phyloP scores from a whole-genome alignment of 92 coral and sea anemone species.

The Pocillopora meandrina region DNA sequence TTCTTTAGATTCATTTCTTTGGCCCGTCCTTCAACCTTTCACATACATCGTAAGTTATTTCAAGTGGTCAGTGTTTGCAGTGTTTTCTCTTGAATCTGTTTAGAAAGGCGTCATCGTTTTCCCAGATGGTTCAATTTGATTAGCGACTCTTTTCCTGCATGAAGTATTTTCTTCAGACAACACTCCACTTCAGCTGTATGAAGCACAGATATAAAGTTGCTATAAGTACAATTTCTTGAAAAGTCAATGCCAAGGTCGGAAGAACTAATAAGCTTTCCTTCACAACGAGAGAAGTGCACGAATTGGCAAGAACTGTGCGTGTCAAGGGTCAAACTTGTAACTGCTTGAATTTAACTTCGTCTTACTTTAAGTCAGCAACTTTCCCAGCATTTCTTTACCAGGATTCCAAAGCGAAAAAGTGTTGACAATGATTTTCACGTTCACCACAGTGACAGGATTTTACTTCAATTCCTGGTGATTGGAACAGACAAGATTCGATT shows the following conservation, averaged over 20 bases:
- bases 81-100: slow-evolving; percentile 2
- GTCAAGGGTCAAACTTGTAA: slow-evolving; percentile 36
- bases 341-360: not conserved
- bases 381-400: not conserved
- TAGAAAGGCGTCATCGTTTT: not conserved
- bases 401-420: not conserved
- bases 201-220: not conserved
- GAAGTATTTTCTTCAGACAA: not conserved
- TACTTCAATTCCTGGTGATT: not conserved
- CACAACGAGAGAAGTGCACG: not conserved
- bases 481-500: slow-evolving; percentile 5
- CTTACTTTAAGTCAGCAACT: not conserved
- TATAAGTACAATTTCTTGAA: not conserved
- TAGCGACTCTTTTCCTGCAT: not conserved
- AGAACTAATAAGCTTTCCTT: not conserved
- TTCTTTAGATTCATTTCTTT: slow-evolving; percentile 3
- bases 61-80: slow-evolving; percentile 1
- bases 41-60: not conserved
- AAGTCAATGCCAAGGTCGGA: not conserved
- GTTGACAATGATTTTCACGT: not conserved
- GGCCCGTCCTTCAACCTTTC: not conserved
- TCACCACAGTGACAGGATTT: not conserved
- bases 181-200: not conserved
- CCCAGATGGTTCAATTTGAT: not conserved
- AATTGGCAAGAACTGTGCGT: not conserved